Evolutionary conservation across 2,888 invertebrate species (phyloP).

Genomic region (Eilema sororculum): DNA sequence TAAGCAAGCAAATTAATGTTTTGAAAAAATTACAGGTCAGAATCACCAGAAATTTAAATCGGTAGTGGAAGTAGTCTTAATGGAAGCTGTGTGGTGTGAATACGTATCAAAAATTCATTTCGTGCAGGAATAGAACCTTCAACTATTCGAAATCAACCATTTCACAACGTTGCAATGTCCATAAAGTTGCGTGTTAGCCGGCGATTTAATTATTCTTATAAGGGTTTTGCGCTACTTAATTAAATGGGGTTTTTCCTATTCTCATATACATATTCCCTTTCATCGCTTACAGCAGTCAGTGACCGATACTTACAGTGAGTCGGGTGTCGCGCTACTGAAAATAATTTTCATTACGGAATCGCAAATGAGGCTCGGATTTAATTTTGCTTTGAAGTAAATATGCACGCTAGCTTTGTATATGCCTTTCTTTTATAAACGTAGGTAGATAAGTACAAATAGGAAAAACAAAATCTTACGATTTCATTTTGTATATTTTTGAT

Average conservation of each 20-base stretch:
- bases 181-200: background rate
- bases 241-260: background rate
- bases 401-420: background rate
- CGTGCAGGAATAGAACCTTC: background rate
- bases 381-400: constrained; percentile 14
- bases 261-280: constrained; percentile 15
- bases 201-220: background rate
- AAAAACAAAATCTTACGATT: too few species aligned
- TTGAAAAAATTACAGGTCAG: background rate
- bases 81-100: too few species aligned
- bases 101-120: background rate
- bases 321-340: constrained; percentile 31
- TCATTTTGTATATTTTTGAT: too few species aligned
- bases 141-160: background rate
- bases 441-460: too few species aligned
- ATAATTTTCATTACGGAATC: constrained; percentile 41
- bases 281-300: constrained; percentile 34
- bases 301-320: constrained; percentile 29
- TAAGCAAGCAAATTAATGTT: too few species aligned
- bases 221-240: background rate
- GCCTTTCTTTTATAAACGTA: background rate
- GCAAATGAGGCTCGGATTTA: constrained; percentile 33
- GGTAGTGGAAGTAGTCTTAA: background rate
- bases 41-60: too few species aligned
- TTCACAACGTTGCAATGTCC: background rate